These are phyloP conservation scores for Aptenodytes patagonicus DNA, from an alignment of 2,113 vertebrate species.

Conservation along the genomic window DNA sequence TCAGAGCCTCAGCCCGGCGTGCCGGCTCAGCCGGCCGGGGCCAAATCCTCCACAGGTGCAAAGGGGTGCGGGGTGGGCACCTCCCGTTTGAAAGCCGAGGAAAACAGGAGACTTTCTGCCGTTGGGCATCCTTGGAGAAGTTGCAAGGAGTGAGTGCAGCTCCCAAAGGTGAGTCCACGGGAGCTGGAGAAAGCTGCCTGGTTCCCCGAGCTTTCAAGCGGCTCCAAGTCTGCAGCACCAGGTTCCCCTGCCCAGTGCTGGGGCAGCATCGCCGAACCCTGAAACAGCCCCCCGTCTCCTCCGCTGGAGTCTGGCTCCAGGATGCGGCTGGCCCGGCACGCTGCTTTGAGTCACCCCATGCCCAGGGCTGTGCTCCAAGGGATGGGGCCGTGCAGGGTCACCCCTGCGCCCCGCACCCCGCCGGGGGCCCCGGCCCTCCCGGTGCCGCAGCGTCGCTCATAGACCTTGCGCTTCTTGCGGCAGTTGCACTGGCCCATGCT, in stretches of 20 bases:
- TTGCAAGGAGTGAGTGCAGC: neutral
- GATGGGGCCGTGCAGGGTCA: neutral
- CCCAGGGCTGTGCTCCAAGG: neutral
- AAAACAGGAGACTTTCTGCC: neutral
- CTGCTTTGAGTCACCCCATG: neutral
- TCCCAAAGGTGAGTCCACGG: neutral
- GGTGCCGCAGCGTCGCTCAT: neutral
- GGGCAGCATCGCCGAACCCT: neutral
- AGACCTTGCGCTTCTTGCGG: slow-evolving; percentile 68
- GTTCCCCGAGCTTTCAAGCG: neutral
- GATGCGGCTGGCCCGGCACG: neutral
- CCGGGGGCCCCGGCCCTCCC: neutral
- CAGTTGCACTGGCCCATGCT: slow-evolving; percentile 66
- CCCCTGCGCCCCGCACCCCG: rapidly evolving
- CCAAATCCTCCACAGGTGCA: neutral
- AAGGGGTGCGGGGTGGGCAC: neutral
- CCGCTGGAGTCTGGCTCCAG: neutral
- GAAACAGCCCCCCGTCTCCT: neutral
- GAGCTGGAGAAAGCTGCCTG: neutral
- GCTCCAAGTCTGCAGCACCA: neutral
- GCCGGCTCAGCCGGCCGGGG: neutral
- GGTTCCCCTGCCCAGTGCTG: neutral
- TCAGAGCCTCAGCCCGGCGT: neutral
- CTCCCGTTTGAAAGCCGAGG: neutral
- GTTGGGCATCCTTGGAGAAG: neutral